Conservation (phyloP, 2,888 invertebrate genomes). For the Stomorhina lunata region DNA sequence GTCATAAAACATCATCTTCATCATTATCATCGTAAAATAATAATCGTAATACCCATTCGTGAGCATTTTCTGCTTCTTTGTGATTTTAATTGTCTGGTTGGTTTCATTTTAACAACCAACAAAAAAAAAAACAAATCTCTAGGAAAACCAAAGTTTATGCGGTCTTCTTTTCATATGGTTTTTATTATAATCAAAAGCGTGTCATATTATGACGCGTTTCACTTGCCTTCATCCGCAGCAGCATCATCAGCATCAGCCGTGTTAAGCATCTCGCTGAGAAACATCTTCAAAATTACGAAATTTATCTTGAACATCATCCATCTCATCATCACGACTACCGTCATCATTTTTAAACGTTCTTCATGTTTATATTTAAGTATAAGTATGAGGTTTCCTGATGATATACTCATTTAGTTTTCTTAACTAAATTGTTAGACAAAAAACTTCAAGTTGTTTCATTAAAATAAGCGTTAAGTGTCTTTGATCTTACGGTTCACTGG, state of each 20-base stretch:
- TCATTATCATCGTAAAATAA: not conserved
- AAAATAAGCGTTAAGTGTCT: slow-evolving; percentile 65
- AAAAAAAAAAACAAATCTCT: not conserved
- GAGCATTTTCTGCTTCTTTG: slow-evolving; percentile 7
- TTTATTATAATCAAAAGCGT: slow-evolving; percentile 49
- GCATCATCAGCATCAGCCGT: not conserved
- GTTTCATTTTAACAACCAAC: slow-evolving; percentile 28
- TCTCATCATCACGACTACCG: not conserved
- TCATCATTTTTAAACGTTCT: slow-evolving; percentile 6
- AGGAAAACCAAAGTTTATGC: slow-evolving; percentile 21
- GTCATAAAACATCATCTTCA: slow-evolving; percentile 48
- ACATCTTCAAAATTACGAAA: slow-evolving; percentile 2
- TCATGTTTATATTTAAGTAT: slow-evolving; percentile 11
- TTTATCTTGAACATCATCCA: too few relatives aligned
- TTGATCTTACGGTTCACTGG: slow-evolving; percentile 65
- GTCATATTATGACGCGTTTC: slow-evolving; percentile 54
- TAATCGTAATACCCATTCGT: too few relatives aligned
- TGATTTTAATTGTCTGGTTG: slow-evolving; percentile 53
- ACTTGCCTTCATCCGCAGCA: slow-evolving; percentile 45
- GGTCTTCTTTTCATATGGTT: slow-evolving; percentile 44
- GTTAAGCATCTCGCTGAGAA: not conserved
- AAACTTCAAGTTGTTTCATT: slow-evolving; percentile 30
- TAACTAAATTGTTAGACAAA: slow-evolving; percentile 3
- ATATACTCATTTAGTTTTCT: slow-evolving; percentile 34
- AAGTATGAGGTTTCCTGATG: slow-evolving; percentile 34